phyloP scores from a whole-genome alignment of 2,797 vertebrate species.

The Poecilia picta region DNA sequence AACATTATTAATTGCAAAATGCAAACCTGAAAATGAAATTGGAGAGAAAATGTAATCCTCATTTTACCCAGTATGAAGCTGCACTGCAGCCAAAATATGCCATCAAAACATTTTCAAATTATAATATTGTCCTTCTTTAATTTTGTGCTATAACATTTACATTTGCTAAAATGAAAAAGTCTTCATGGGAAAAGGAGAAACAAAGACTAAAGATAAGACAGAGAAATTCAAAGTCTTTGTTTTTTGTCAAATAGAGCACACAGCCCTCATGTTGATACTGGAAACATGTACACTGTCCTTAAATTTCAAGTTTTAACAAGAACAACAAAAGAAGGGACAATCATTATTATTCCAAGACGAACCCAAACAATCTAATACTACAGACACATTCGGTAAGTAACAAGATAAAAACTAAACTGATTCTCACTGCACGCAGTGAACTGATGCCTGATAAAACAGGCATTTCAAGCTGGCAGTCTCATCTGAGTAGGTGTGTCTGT shows the following conservation, averaged over 20 bases:
- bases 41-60: background rate
- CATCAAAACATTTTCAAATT: background rate
- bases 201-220: background rate
- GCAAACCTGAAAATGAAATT: slow-evolving; percentile 30
- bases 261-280: slow-evolving; percentile 61
- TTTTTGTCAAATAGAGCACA: slow-evolving; percentile 17
- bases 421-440: background rate
- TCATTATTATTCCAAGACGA: background rate
- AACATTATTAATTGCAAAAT: slow-evolving; percentile 57
- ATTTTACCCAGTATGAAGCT: background rate
- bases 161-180: background rate
- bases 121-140: background rate
- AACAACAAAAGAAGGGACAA: background rate
- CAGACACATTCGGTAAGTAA: background rate
- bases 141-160: background rate
- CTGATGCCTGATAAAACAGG: background rate
- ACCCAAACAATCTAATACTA: background rate
- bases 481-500: background rate
- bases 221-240: slow-evolving; percentile 28
- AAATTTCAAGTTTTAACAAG: slow-evolving; percentile 13
- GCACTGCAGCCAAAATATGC: background rate
- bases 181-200: background rate
- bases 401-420: background rate
- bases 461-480: background rate
- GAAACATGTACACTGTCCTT: slow-evolving; percentile 58